These are phyloP conservation scores for Pinctada fucata DNA, from an alignment of 2,888 invertebrate species.

Conservation along the genomic window DNA sequence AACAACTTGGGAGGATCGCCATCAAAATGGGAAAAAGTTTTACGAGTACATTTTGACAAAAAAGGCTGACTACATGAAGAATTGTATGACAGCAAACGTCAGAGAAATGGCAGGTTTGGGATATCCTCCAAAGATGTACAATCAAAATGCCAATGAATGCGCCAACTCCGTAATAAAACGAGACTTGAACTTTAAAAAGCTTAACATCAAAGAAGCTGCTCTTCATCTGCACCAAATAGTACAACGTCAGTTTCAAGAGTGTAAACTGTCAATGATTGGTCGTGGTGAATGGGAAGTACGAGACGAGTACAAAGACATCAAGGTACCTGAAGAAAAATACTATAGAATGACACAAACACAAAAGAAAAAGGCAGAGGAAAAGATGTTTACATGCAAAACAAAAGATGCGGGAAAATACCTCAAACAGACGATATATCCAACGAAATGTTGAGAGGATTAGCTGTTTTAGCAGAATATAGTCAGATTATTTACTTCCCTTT, in stretches of 20 bases:
- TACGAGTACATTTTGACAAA: background rate
- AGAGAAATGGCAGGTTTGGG: conserved; percentile 19
- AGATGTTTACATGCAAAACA: too few relatives aligned
- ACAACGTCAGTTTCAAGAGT: conserved; percentile 15
- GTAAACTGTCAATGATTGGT: conserved; percentile 23
- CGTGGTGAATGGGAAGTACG: conserved; percentile 14
- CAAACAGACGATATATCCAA: too few relatives aligned
- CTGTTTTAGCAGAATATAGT: too few relatives aligned
- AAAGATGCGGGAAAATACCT: too few relatives aligned
- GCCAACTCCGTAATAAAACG: conserved; percentile 10
- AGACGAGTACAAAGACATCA: conserved; percentile 8
- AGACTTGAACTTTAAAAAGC: background rate
- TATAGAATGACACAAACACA: too few relatives aligned
- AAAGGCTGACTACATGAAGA: conserved; percentile 19
- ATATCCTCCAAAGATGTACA: conserved; percentile 27
- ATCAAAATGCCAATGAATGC: conserved; percentile 33
- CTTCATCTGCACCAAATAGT: background rate
- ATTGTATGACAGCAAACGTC: conserved; percentile 18
- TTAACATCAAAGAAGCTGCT: conserved; percentile 15
- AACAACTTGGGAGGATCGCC: background rate
- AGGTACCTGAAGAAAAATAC: too few relatives aligned
- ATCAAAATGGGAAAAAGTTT: conserved; percentile 9
- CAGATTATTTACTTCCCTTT: too few relatives aligned
- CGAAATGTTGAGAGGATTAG: too few relatives aligned
- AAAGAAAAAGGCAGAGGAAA: too few relatives aligned